A percentile compares a stretch with the other conserved stretches of the same genome.
Conservation (phyloP, 2,113 vertebrate genomes). For the Pseudorasbora parva region DNA sequence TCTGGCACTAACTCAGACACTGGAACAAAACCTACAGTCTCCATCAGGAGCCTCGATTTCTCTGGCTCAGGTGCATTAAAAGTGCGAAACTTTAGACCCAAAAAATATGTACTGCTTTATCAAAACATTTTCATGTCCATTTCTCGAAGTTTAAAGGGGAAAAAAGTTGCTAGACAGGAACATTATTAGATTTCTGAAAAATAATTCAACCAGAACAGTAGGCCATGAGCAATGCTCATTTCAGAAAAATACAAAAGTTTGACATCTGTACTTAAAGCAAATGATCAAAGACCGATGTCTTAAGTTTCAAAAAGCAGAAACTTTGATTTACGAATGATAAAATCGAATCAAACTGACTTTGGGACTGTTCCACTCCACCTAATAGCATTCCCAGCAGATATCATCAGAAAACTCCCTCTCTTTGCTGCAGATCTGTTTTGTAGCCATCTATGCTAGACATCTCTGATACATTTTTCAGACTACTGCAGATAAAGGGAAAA, state of each 20-base stretch:
- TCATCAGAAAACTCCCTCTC: conserved; percentile 14
- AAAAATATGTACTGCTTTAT: not conserved
- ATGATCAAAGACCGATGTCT: not conserved
- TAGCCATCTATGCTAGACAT: conserved; percentile 28
- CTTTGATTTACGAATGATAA: not conserved
- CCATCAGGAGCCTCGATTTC: not conserved
- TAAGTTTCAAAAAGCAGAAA: conserved; percentile 3
- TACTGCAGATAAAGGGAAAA: not conserved
- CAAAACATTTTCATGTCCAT: not conserved
- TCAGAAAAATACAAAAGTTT: conserved; percentile 5
- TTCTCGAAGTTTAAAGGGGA: not conserved
- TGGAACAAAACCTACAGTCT: not conserved
- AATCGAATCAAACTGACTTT: conserved; percentile 21
- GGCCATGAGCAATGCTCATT: not conserved
- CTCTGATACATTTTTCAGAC: conserved; percentile 33
- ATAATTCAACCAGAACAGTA: not conserved
- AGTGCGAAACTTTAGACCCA: not conserved
- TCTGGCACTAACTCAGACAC: not conserved
- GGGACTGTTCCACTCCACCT: not conserved
- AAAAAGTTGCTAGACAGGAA: not conserved
- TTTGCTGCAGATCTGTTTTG: not conserved
- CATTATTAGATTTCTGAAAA: not conserved
- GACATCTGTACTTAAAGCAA: not conserved
- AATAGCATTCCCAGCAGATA: conserved; percentile 26
- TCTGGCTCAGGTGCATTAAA: not conserved